These are phyloP conservation scores for Aramus guarauna DNA, from an alignment of 2,113 vertebrate genomes.

Conservation along the genomic window DNA sequence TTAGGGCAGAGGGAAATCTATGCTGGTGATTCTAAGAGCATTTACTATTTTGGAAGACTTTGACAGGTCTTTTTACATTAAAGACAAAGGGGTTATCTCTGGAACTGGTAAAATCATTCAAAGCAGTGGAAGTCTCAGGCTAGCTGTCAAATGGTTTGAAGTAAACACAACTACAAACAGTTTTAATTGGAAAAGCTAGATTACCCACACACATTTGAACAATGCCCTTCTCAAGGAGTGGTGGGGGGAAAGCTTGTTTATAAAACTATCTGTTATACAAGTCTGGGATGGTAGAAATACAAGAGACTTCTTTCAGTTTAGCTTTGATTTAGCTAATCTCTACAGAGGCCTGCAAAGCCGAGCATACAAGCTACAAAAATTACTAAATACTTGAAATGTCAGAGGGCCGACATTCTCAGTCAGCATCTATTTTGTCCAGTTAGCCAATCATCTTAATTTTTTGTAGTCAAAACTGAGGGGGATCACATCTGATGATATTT, in stretches of 20 bases:
- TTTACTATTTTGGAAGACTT: background rate
- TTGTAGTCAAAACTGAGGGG: background rate
- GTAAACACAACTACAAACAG: background rate
- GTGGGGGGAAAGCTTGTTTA: background rate
- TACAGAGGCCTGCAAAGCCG: background rate
- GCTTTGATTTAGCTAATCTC: background rate
- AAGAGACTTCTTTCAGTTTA: background rate
- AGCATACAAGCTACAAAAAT: background rate
- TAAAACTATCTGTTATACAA: background rate
- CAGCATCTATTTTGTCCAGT: background rate
- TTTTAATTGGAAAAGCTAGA: background rate
- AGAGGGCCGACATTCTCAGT: background rate
- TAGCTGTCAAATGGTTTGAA: background rate
- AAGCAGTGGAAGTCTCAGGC: background rate
- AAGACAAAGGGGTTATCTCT: background rate
- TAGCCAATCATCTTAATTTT: background rate
- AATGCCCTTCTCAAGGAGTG: background rate
- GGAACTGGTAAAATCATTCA: background rate
- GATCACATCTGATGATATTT: background rate
- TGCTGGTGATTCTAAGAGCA: background rate
- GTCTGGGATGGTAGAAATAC: background rate
- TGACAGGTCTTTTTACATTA: background rate
- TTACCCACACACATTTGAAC: background rate
- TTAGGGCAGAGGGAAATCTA: background rate
- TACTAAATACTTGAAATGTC: background rate